phyloP scores from a whole-genome alignment of 1,140 invertebrate species.

The Meloidogyne exigua region DNA sequence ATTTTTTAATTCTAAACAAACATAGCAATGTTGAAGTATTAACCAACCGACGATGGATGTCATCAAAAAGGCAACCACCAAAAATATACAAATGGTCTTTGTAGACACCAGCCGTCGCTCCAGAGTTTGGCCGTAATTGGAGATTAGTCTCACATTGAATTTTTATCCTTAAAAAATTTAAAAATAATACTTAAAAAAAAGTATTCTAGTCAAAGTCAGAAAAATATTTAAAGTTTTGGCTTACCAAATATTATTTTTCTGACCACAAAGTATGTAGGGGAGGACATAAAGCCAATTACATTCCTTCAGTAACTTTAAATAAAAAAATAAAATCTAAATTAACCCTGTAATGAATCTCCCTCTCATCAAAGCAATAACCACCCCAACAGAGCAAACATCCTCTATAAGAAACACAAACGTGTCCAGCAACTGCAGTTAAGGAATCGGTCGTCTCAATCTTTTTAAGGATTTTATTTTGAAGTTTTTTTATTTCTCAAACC shows the following conservation, averaged over 20 bases:
- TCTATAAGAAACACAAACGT: constrained; percentile 20
- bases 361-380: constrained; percentile 24
- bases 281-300: constrained; percentile 25
- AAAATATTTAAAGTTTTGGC: neutral
- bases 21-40: constrained; percentile 26
- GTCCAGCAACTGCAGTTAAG: constrained; percentile 15
- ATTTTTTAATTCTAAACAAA: neutral
- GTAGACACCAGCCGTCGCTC: constrained; percentile 15
- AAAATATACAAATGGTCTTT: constrained; percentile 17
- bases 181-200: neutral
- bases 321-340: neutral
- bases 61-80: constrained; percentile 23
- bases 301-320: constrained; percentile 3
- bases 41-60: constrained; percentile 15
- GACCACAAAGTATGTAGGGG: constrained; percentile 15
- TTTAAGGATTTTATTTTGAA: neutral
- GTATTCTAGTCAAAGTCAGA: too few relatives aligned
- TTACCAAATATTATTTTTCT: constrained; percentile 21
- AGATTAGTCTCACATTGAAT: constrained; percentile 23
- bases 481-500: neutral
- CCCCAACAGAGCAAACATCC: constrained; percentile 27
- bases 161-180: constrained; percentile 21
- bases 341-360: constrained; percentile 25
- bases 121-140: constrained; percentile 14
- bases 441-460: constrained; percentile 27